A percentile compares a stretch with the other conserved stretches of the same genome.
These are phyloP conservation scores for Diplosoma virens DNA, from an alignment of 23 tunicate genomes.

Conservation along the genomic window DNA sequence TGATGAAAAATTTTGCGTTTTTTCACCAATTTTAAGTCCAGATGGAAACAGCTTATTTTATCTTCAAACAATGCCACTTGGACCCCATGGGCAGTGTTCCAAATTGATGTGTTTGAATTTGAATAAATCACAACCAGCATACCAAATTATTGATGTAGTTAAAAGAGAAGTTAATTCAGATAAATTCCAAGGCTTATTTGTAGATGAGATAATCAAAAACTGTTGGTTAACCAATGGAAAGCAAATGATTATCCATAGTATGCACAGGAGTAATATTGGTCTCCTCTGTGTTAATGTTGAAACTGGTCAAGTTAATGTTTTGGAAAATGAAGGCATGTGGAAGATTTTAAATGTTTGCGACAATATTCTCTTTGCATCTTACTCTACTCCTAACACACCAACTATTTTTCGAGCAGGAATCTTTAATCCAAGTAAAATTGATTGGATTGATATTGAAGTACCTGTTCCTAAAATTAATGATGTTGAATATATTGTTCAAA, in stretches of 20 bases:
- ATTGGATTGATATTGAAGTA: constrained; percentile 36
- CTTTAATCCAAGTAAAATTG: neutral
- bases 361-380: constrained; percentile 56
- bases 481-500: constrained; percentile 40
- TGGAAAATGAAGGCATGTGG: constrained; percentile 45
- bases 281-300: constrained; percentile 29
- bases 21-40: constrained; percentile 53
- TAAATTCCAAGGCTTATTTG: constrained; percentile 58
- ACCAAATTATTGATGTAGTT: constrained; percentile 51
- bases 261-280: constrained; percentile 37
- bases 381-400: constrained; percentile 53
- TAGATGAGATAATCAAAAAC: constrained; percentile 21
- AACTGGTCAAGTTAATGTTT: constrained; percentile 35
- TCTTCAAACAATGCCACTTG: constrained; percentile 51
- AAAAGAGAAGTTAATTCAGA: neutral
- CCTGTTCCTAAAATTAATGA: constrained; percentile 15
- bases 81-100: constrained; percentile 78
- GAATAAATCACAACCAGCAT: neutral
- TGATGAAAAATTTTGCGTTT: constrained; percentile 38
- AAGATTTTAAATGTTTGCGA: constrained; percentile 32
- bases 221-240: constrained; percentile 35
- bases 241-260: constrained; percentile 12
- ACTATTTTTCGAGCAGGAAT: constrained; percentile 36
- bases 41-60: constrained; percentile 38
- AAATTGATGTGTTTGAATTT: constrained; percentile 44